Percentiles rank a stretch among this genome's conserved stretches.
Evolutionary conservation across 2,113 vertebrate genomes (phyloP).

Genomic region (Pygoscelis adeliae): DNA sequence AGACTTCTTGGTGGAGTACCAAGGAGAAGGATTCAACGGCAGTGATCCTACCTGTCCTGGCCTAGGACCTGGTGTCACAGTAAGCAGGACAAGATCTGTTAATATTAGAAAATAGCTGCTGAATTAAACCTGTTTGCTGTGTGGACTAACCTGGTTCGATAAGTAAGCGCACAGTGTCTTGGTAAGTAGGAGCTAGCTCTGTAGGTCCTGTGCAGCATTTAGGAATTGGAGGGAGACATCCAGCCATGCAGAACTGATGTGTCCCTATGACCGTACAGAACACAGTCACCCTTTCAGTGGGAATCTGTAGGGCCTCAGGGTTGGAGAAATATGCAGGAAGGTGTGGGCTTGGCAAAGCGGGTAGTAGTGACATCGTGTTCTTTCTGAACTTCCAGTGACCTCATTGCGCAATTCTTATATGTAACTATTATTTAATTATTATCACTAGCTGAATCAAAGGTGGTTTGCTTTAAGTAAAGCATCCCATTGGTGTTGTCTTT

Average conservation of each 20-base stretch:
- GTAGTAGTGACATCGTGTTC: not conserved
- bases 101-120: not conserved
- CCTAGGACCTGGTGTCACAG: constrained; percentile 92
- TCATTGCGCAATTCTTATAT: not conserved
- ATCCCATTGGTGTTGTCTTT: not conserved
- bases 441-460: not conserved
- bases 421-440: not conserved
- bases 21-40: constrained; percentile 89
- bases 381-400: not conserved
- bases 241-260: not conserved
- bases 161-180: not conserved
- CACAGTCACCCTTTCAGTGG: not conserved
- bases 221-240: not conserved
- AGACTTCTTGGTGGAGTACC: constrained; percentile 93
- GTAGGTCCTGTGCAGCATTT: not conserved
- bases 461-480: not conserved
- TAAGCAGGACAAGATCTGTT: constrained; percentile 61
- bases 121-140: not conserved
- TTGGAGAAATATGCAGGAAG: not conserved
- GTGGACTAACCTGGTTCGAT: not conserved
- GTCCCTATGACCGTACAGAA: not conserved
- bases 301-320: not conserved
- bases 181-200: not conserved
- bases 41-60: constrained; percentile 89
- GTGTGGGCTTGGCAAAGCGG: not conserved